Conservation (phyloP, 2,888 invertebrate genomes). For the Flexamia atlantica region DNA sequence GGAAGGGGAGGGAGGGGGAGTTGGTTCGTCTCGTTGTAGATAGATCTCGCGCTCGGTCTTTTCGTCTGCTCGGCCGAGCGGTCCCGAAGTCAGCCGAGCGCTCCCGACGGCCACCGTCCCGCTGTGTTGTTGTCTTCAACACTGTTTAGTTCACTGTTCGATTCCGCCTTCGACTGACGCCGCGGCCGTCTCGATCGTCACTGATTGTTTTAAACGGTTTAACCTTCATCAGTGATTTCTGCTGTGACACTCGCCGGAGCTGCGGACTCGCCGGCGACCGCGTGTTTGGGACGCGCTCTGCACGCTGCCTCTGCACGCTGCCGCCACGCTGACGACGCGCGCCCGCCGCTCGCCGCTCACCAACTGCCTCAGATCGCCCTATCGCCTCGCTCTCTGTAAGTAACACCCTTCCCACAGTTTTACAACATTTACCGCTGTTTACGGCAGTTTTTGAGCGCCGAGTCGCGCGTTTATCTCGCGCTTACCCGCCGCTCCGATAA, state of each 20-base stretch:
- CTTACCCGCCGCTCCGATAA: not conserved
- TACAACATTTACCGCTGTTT: not conserved
- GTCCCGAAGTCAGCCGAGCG: slow-evolving; percentile 55
- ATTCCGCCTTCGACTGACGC: slow-evolving; percentile 55
- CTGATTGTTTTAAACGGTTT: slow-evolving; percentile 57
- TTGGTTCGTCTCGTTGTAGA: slow-evolving; percentile 57
- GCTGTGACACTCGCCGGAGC: slow-evolving; percentile 23
- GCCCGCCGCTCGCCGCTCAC: slow-evolving; percentile 15
- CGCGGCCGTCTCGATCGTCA: slow-evolving; percentile 47
- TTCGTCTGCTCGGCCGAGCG: slow-evolving; percentile 60
- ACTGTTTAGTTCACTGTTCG: slow-evolving; percentile 59
- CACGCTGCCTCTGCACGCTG: slow-evolving; percentile 2
- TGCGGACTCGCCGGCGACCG: not conserved
- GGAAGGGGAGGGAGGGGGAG: slow-evolving; percentile 52
- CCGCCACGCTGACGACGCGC: slow-evolving; percentile 16
- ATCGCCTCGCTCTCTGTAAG: not conserved
- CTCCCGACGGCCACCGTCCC: slow-evolving; percentile 42
- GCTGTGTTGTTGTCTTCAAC: slow-evolving; percentile 50
- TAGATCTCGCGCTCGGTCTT: slow-evolving; percentile 62
- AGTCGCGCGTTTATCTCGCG: not conserved
- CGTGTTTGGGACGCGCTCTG: not conserved
- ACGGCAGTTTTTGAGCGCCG: not conserved
- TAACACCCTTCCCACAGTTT: not conserved
- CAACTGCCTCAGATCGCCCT: not conserved
- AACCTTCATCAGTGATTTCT: slow-evolving; percentile 55